Conservation (phyloP, 2,888 invertebrate genomes). For the Lingula anatina region DNA sequence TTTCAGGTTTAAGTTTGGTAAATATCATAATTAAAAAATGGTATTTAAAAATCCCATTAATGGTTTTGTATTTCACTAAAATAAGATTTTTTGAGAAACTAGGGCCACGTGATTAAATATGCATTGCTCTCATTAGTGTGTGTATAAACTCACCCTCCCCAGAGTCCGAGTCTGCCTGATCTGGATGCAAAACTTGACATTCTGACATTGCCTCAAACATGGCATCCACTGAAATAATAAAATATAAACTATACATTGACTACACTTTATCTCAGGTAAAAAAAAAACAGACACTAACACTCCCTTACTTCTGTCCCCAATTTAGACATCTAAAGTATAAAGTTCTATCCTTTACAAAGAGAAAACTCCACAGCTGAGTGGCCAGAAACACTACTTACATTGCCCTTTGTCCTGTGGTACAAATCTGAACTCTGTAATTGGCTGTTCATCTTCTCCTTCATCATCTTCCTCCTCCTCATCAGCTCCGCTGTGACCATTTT, state of each 20-base stretch:
- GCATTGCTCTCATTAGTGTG: background rate
- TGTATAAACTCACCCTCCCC: conserved; percentile 17
- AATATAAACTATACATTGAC: background rate
- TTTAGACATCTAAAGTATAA: background rate
- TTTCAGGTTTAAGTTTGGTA: too few species aligned
- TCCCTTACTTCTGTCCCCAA: background rate
- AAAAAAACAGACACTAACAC: background rate
- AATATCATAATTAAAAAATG: too few species aligned
- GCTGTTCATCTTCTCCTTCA: conserved; percentile 55
- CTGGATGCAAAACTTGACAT: conserved; percentile 77
- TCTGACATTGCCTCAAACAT: conserved; percentile 72
- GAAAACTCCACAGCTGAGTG: background rate
- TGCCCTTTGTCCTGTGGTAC: conserved; percentile 62
- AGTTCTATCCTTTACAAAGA: background rate
- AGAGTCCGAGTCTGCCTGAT: conserved; percentile 58
- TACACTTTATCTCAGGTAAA: background rate
- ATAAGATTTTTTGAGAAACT: too few species aligned
- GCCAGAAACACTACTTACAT: conserved; percentile 36
- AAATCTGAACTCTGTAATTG: conserved; percentile 67
- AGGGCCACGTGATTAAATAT: too few species aligned
- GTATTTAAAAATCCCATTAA: too few species aligned
- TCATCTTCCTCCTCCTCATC: conserved; percentile 57
- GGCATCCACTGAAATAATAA: conserved; percentile 56
- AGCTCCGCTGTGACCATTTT: too few species aligned
- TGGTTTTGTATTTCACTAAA: too few species aligned